phyloP scores from a whole-genome alignment of 1,140 invertebrate species.

The Drosophila fuyamai region DNA sequence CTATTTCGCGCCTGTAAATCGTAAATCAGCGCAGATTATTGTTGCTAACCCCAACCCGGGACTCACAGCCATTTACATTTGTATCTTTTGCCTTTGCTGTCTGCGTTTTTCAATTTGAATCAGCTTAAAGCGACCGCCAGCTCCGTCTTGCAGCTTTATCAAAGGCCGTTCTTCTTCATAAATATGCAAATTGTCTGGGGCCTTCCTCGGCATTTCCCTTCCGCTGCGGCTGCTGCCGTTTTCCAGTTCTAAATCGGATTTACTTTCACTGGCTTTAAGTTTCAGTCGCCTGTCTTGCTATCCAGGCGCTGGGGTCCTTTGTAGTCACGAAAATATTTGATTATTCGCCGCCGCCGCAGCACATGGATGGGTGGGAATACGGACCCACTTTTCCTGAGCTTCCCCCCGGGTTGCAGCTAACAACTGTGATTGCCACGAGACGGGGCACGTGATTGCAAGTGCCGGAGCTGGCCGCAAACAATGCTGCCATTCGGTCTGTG shows the following conservation, averaged over 20 bases:
- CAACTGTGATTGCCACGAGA: slow-evolving; percentile 75
- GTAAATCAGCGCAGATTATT: slow-evolving; percentile 81
- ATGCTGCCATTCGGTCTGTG: slow-evolving; percentile 32
- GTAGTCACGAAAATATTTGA: slow-evolving; percentile 66
- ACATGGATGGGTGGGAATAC: not conserved
- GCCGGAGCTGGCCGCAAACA: slow-evolving; percentile 58
- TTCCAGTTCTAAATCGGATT: slow-evolving; percentile 51
- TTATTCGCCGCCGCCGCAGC: slow-evolving; percentile 52
- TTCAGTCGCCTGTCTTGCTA: slow-evolving; percentile 26
- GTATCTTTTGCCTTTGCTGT: slow-evolving; percentile 61
- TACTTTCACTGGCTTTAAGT: slow-evolving; percentile 55
- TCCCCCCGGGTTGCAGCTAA: slow-evolving; percentile 55
- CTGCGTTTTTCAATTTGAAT: slow-evolving; percentile 78
- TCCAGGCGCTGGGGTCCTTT: slow-evolving; percentile 20
- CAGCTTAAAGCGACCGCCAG: slow-evolving; percentile 73
- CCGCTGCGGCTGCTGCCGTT: slow-evolving; percentile 37
- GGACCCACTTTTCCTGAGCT: slow-evolving; percentile 1
- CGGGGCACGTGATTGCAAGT: slow-evolving; percentile 63
- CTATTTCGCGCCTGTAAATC: slow-evolving; percentile 81
- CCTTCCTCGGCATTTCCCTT: slow-evolving; percentile 15
- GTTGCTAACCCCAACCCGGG: slow-evolving; percentile 44
- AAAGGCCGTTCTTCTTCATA: slow-evolving; percentile 79
- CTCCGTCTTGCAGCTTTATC: slow-evolving; percentile 57
- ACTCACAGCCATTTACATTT: slow-evolving; percentile 72
- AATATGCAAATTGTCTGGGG: slow-evolving; percentile 77